Conservation (phyloP, 2,797 vertebrate genomes). For the Bradypodion pumilum region DNA sequence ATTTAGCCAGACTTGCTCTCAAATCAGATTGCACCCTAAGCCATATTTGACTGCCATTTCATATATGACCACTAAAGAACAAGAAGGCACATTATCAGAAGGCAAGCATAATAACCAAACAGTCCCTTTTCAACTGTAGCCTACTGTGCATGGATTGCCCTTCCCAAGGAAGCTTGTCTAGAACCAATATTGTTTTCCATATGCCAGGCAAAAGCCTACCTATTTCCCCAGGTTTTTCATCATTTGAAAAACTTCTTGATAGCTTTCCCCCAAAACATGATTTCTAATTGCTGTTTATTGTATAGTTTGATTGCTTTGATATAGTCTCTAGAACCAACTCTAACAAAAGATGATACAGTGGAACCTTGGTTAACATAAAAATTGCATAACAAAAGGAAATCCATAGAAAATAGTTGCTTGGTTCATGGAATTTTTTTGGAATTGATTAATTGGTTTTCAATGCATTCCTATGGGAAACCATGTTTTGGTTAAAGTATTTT, state of each 20-base stretch:
- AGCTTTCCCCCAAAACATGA: too few relatives aligned
- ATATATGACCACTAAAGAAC: background rate
- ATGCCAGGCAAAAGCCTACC: background rate
- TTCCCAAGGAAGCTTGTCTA: background rate
- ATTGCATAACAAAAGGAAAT: too few relatives aligned
- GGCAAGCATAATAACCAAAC: background rate
- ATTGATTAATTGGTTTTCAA: too few relatives aligned
- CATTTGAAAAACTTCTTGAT: background rate
- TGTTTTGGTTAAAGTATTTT: too few relatives aligned
- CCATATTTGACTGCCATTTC: background rate
- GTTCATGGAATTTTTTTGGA: too few relatives aligned
- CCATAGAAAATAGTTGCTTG: too few relatives aligned
- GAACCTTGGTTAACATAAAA: too few relatives aligned
- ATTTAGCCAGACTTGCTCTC: background rate
- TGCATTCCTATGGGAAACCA: too few relatives aligned
- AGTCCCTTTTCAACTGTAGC: background rate
- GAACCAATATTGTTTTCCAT: background rate
- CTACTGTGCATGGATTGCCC: background rate
- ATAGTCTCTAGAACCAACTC: background rate
- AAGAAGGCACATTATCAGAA: background rate
- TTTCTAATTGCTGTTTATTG: background rate
- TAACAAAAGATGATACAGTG: background rate
- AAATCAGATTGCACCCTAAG: background rate
- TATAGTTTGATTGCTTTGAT: background rate
- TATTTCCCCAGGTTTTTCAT: background rate